phyloP scores from a whole-genome alignment of 2,888 invertebrate genomes.

The Macrophya alboannulata region DNA sequence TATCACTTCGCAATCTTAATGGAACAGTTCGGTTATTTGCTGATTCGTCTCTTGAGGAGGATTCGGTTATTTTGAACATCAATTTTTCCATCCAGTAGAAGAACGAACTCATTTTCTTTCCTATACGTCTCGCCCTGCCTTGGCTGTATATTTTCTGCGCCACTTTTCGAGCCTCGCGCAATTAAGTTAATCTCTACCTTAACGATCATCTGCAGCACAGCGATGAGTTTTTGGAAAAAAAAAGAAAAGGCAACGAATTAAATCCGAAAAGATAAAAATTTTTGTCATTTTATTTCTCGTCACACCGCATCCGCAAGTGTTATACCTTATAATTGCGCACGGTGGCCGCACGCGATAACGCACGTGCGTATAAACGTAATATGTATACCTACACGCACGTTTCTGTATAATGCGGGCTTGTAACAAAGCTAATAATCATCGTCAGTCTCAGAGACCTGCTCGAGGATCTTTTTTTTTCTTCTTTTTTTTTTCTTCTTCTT shows the following conservation, averaged over 20 bases:
- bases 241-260: background rate
- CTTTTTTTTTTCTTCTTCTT: too few relatives aligned
- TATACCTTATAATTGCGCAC: background rate
- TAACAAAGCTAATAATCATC: slow-evolving; percentile 21
- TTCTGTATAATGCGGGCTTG: background rate
- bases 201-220: background rate
- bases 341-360: slow-evolving; percentile 8
- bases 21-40: background rate
- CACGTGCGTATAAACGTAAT: slow-evolving; percentile 32
- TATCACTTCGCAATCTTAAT: background rate
- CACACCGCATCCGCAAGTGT: background rate
- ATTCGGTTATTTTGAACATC: background rate
- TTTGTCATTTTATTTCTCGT: background rate
- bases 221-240: background rate
- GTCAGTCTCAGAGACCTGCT: background rate
- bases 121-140: background rate
- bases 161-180: background rate
- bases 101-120: background rate
- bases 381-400: background rate
- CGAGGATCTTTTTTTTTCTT: background rate
- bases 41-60: background rate
- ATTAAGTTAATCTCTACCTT: background rate
- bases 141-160: background rate
- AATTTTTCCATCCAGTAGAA: background rate
- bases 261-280: background rate